A percentile compares a stretch with the other conserved stretches of the same genome.
phyloP scores from a whole-genome alignment of 1,140 invertebrate genomes.

The Philotrypesis tridentata region DNA sequence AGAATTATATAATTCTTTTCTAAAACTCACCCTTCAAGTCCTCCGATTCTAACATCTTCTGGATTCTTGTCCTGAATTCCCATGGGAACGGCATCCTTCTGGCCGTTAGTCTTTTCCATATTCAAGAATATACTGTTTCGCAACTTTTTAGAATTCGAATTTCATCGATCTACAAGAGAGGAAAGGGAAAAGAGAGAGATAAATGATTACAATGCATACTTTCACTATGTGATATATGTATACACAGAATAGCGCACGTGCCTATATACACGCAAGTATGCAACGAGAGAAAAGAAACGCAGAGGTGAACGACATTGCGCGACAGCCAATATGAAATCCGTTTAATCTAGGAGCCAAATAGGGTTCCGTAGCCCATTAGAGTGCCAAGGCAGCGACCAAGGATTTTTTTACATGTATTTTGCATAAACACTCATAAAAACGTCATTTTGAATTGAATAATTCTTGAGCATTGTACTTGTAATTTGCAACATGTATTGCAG shows the following conservation, averaged over 20 bases:
- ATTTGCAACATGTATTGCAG: no score
- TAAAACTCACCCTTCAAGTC: conserved; percentile 73
- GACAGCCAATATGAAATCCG: no score
- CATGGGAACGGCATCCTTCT: background rate
- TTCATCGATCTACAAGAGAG: conserved; percentile 7
- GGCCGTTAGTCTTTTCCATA: conserved; percentile 33
- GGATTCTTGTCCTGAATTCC: conserved; percentile 19
- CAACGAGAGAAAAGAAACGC: background rate
- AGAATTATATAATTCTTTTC: no score
- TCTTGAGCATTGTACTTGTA: no score
- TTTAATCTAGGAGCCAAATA: no score
- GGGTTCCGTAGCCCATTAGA: no score
- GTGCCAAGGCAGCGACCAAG: no score
- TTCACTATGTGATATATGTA: no score
- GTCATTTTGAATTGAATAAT: no score
- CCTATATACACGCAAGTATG: background rate
- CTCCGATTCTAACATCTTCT: conserved; percentile 64
- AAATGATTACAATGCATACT: background rate
- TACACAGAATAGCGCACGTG: no score
- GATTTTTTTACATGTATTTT: no score
- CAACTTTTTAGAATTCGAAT: background rate
- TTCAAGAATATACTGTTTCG: background rate
- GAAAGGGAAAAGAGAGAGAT: background rate
- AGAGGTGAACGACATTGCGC: background rate
- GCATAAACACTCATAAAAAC: no score